These are phyloP conservation scores for Falco biarmicus DNA, from an alignment of 2,797 vertebrate species.

Conservation along the genomic window DNA sequence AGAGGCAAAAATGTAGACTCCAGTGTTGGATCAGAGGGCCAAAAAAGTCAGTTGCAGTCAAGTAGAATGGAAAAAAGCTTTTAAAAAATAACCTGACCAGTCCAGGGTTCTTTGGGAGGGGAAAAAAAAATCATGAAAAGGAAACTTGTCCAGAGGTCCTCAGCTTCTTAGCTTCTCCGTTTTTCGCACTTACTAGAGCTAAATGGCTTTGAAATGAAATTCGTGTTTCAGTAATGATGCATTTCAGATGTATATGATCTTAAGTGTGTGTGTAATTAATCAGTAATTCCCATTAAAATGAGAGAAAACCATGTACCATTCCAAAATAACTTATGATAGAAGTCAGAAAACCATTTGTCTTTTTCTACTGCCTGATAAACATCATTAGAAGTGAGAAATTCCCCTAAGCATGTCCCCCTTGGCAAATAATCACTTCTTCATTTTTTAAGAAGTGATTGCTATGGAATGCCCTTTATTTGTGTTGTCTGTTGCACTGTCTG, in stretches of 20 bases:
- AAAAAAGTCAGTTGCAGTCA: not conserved
- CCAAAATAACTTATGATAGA: not conserved
- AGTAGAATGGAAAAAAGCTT: not conserved
- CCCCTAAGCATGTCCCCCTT: not conserved
- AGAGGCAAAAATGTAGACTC: not conserved
- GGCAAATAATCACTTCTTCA: not conserved
- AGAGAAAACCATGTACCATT: not conserved
- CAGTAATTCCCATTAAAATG: not conserved
- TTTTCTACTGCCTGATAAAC: slow-evolving; percentile 6
- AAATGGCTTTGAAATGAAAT: not conserved
- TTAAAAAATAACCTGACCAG: not conserved
- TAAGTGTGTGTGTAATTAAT: not conserved
- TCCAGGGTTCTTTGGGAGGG: not conserved
- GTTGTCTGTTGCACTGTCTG: not conserved
- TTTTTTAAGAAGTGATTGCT: not conserved
- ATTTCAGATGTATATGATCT: not conserved
- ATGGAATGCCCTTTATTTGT: not conserved
- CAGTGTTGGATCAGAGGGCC: not conserved
- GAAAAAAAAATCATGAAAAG: not conserved
- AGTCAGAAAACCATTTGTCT: not conserved
- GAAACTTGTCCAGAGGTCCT: not conserved
- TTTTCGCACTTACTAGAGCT: not conserved
- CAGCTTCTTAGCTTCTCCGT: not conserved
- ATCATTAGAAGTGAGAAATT: slow-evolving; percentile 6
- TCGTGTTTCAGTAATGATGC: not conserved